These are phyloP conservation scores for Camelus bactrianus DNA, from an alignment of 2,113 vertebrate genomes.

Conservation along the genomic window DNA sequence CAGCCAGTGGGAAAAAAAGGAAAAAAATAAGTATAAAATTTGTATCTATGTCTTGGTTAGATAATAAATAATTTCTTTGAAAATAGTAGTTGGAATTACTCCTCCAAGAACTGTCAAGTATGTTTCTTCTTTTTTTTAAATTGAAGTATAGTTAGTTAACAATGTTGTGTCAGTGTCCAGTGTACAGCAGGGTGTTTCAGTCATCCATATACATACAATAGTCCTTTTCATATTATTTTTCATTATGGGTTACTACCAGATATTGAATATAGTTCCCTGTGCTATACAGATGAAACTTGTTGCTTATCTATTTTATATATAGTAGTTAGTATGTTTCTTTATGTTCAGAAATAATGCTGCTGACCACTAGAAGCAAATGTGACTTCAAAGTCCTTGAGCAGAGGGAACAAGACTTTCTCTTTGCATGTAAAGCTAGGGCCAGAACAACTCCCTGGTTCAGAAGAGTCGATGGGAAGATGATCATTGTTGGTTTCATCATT, in stretches of 20 bases:
- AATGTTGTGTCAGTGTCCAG: too few species aligned
- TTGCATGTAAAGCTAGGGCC: not conserved
- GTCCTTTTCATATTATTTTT: too few species aligned
- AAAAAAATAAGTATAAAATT: not conserved
- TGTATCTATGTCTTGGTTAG: not conserved
- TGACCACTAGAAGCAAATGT: not conserved
- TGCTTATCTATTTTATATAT: too few species aligned
- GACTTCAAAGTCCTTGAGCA: not conserved
- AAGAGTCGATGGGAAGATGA: not conserved
- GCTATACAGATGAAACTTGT: too few species aligned
- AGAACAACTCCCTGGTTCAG: not conserved
- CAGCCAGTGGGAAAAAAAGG: not conserved
- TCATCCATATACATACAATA: too few species aligned
- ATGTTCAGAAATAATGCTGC: not conserved
- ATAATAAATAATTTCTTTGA: slow-evolving; percentile 31
- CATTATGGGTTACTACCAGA: too few species aligned
- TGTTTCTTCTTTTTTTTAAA: not conserved
- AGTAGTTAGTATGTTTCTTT: not conserved
- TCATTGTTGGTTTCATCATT: not conserved
- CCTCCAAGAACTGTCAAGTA: not conserved
- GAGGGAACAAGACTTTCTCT: not conserved
- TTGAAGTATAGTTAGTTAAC: too few species aligned
- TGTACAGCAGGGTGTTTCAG: too few species aligned
- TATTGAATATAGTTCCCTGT: too few species aligned
- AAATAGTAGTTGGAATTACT: slow-evolving; percentile 9